phyloP scores from a whole-genome alignment of 2,113 vertebrate species.

The Rhynchomys soricoides region DNA sequence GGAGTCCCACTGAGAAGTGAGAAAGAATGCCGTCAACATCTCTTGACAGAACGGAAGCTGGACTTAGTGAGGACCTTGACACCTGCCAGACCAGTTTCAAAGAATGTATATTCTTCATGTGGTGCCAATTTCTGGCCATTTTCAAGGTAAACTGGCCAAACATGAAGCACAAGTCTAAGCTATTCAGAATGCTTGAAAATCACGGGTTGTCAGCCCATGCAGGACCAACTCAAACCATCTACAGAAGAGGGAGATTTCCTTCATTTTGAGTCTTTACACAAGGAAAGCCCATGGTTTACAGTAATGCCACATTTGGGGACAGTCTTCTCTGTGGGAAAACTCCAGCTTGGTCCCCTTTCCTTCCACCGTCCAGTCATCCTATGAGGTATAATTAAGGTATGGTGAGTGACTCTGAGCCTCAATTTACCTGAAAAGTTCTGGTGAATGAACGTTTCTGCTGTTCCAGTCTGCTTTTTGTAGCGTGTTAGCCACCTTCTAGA shows the following conservation, averaged over 20 bases:
- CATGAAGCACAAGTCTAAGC: not conserved
- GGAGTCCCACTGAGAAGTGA: not conserved
- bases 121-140: slow-evolving; percentile 4
- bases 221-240: not conserved
- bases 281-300: not conserved
- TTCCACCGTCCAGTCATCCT: not conserved
- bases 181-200: not conserved
- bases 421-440: not conserved
- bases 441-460: not conserved
- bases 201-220: not conserved
- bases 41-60: slow-evolving; percentile 14
- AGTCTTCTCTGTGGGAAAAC: not conserved
- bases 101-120: slow-evolving; percentile 15
- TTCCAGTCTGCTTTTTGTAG: not conserved
- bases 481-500: not conserved
- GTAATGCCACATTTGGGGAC: not conserved
- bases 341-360: not conserved
- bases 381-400: not conserved
- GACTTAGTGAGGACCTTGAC: not conserved
- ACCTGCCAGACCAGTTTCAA: not conserved
- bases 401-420: not conserved
- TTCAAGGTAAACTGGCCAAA: not conserved
- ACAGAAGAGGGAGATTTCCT: not conserved
- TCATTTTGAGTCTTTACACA: not conserved
- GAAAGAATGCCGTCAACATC: not conserved